Percentiles rank a stretch among this genome's conserved stretches.
These are phyloP conservation scores for Lomographa bimaculata DNA, from an alignment of 2,888 invertebrate genomes.

Conservation along the genomic window DNA sequence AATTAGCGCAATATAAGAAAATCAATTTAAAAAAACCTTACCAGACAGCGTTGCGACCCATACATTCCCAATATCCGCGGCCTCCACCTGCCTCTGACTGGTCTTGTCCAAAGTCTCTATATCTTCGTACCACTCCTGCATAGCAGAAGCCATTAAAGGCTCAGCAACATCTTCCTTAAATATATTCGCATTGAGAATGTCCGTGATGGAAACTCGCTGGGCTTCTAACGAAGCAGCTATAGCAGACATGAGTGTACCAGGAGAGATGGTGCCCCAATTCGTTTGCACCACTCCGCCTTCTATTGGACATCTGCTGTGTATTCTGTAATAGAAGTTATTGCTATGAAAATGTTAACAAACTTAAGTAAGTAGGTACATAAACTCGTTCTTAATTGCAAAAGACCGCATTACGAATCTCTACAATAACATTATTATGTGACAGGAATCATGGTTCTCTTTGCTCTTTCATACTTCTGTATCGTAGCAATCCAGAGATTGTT, in stretches of 20 bases:
- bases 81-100: conserved; percentile 38
- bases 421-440: too few relatives aligned
- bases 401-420: too few relatives aligned
- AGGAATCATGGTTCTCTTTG: too few relatives aligned
- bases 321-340: conserved; percentile 59
- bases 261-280: conserved; percentile 84
- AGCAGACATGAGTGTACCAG: conserved; percentile 84
- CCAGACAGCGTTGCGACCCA: conserved; percentile 86
- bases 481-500: too few relatives aligned
- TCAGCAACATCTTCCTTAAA: conserved; percentile 68
- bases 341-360: too few relatives aligned
- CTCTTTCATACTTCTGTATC: too few relatives aligned
- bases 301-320: conserved; percentile 83
- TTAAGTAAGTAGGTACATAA: too few relatives aligned
- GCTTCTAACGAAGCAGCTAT: conserved; percentile 85
- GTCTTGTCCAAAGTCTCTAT: conserved; percentile 53
- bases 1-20: too few relatives aligned
- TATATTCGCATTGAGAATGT: conserved; percentile 69
- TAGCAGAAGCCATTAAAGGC: conserved; percentile 59
- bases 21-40: too few relatives aligned
- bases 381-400: too few relatives aligned
- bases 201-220: conserved; percentile 78
- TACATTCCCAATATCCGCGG: conserved; percentile 77
- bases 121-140: conserved; percentile 65
- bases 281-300: conserved; percentile 87